Evolutionary conservation across 2,113 vertebrate species (phyloP).

Genomic region (Rhizomys pruinosus): DNA sequence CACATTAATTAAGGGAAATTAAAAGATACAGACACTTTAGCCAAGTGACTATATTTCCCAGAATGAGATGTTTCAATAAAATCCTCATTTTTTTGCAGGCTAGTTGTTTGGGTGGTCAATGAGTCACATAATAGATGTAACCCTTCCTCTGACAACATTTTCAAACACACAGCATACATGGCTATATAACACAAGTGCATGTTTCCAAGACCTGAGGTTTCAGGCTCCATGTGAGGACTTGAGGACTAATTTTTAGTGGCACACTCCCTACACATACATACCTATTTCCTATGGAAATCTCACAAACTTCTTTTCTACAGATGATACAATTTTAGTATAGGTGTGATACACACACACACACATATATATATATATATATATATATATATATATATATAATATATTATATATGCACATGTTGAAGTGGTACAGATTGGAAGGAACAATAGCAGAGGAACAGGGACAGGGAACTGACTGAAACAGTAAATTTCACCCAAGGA

Average conservation of each 20-base stretch:
- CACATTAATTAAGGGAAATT: slow-evolving; percentile 69
- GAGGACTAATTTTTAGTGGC: neutral
- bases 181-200: neutral
- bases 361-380: no score
- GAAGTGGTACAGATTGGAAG: no score
- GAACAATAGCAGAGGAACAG: no score
- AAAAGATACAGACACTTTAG: slow-evolving; percentile 52
- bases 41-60: slow-evolving; percentile 60
- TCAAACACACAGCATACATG: neutral
- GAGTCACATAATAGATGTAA: neutral
- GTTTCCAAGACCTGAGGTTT: slow-evolving; percentile 5
- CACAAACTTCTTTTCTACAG: no score
- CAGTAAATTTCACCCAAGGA: no score
- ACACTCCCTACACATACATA: neutral
- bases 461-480: no score
- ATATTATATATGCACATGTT: no score
- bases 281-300: no score
- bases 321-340: no score
- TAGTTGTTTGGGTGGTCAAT: slow-evolving; percentile 20
- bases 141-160: neutral
- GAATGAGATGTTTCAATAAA: slow-evolving; percentile 1
- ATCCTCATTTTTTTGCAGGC: slow-evolving; percentile 3
- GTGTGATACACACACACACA: no score
- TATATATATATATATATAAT: no score
- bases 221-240: neutral